Base-by-base conservation (phyloP, 1,140 invertebrate genomes). In the Bradynema listronoti region DNA sequence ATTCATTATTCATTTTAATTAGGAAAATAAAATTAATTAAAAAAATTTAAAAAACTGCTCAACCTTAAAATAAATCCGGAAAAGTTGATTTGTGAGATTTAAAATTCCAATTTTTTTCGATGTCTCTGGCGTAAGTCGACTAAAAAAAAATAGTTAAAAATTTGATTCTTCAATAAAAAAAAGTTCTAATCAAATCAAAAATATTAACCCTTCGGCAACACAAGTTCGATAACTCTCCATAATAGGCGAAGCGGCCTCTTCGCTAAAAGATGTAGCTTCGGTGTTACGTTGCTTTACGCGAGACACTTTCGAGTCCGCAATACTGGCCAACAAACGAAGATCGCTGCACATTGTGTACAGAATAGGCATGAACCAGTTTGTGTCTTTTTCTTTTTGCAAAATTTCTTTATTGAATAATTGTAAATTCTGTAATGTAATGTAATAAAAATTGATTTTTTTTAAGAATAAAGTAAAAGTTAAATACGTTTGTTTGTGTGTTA, bases 51-150 rank as follows among this genome's bases (percentile, higher is more conserved):
- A 39, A 5, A 30, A 2, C 27, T 2, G 55, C 43, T 46, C 53
- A 59, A 95, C 94, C 65, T 87, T 85, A 77, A 96, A 97, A 79
- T 97, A 98, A 2, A 98, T 89, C 82, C 96, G 96, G 56, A 97
- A 88, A 9, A 98, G 82, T 79, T 98, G 92, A 81, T 97, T 97
- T 0, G 95, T 90, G 39, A 98, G 80, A 68, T 87, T 87, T 68
- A 98, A 80, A 90, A 97, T 96, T 61, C 91, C 92, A 83, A 90
- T 86, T 74, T 90, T 84, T 80, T 96, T 97, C 0, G 91, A 91
- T 49, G 91, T 87, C 62, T 88, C 85, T 66, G 90, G 87, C 0
- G 88, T 85, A 22, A 88, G 85, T 53, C 87, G 84, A 68, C 83
- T 84, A 73, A 47, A 79, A 78, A 62, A 32, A n/a, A 24, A 11